Evolutionary conservation across 2,113 vertebrate genomes (phyloP), one percentile per base, ranked within the genome.

Genomic region (Brachirus orientalis): DNA sequence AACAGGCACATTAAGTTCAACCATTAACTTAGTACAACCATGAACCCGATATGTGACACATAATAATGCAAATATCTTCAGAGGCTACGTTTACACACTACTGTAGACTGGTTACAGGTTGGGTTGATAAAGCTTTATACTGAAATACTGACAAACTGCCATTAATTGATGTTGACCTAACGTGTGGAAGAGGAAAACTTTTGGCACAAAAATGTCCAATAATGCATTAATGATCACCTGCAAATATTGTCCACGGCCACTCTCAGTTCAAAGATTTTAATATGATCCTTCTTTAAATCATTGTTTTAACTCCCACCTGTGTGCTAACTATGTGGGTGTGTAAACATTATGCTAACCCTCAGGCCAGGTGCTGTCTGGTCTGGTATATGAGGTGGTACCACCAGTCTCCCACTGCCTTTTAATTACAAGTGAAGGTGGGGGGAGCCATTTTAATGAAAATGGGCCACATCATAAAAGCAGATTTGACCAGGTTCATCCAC

Each of bases 381-480:
- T 80, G 58, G 60, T 77, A 74, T 77, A 86, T 85, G 80, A 86
- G 77, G 77, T 86, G 86, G 83, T 88, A 84, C 79, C 79, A 80
- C 79, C 79, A 82, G 77, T 61, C 89, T 89, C 84, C 88, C 83
- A 79, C 88, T 65, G 79, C 53, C 75, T 86, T 89, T 89, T 89
- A 91, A 91, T 89, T 85, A 84, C 28, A 1, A 72, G 37, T 54
- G 63, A 57, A 70, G 83, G 72, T 63, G 77, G 81, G 78, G 75
- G 64, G 62, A 48, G 57, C 37, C 41, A n/a, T 79, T 85, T 86
- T 89, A 88, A 89, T 89, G 86, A 88, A 89, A 90, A 66, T 60
- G 72, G 64, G 68, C 61, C 72, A 90, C 87, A 79, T 89, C 85
- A 88, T 89, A 84, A 88, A 89, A 89, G 78, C 66, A 83, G 82